Conservation (phyloP, 2,797 vertebrate genomes). For the Ctenopoma multispine region DNA sequence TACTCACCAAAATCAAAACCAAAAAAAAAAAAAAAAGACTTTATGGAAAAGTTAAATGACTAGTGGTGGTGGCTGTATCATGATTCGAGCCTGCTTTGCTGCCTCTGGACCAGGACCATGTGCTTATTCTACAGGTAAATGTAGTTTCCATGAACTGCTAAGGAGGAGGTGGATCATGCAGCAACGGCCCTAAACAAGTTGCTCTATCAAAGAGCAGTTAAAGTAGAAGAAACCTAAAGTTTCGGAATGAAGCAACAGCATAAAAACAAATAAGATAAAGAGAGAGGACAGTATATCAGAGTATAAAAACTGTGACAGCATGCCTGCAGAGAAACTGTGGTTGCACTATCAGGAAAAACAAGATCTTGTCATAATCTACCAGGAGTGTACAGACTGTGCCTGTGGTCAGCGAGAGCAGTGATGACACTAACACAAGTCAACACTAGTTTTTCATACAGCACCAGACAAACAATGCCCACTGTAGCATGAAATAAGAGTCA, state of each 20-base stretch:
- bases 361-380: constrained; percentile 14
- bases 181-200: no score
- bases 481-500: constrained; percentile 21
- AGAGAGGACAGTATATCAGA: constrained; percentile 13
- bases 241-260: not conserved
- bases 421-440: constrained; percentile 1
- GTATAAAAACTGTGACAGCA: constrained; percentile 10
- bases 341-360: constrained; percentile 19
- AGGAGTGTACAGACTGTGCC: constrained; percentile 6
- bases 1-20: no score
- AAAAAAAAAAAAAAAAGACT: no score
- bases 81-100: no score
- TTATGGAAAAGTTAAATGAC: no score
- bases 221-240: no score
- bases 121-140: no score
- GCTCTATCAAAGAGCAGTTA: no score
- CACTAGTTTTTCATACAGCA: not conserved
- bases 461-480: not conserved
- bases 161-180: no score
- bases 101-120: no score
- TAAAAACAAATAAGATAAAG: not conserved
- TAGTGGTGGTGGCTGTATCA: no score
- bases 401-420: not conserved
- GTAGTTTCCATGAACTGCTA: no score
- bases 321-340: constrained; percentile 17